Percentiles rank a stretch among this genome's conserved stretches.
These are phyloP conservation scores for Lycocerus yunnanus DNA, from an alignment of 2,888 invertebrate species.

Conservation along the genomic window DNA sequence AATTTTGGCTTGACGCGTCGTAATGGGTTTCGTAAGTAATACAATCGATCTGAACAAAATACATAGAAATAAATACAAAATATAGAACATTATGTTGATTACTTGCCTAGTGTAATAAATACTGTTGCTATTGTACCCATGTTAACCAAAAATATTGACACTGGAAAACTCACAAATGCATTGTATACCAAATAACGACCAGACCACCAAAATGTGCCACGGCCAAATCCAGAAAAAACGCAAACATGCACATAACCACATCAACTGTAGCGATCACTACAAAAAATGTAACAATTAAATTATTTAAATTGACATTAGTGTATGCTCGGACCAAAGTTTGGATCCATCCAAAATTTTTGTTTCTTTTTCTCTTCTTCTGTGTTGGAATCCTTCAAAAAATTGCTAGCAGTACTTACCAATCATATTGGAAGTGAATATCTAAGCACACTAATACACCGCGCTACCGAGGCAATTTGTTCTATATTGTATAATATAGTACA, in stretches of 20 bases:
- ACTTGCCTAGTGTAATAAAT: slow-evolving; percentile 29
- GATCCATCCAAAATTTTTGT: too few species aligned
- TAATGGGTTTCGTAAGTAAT: slow-evolving; percentile 9
- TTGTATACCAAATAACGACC: neutral
- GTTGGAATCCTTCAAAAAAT: too few species aligned
- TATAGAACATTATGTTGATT: neutral
- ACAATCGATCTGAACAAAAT: slow-evolving; percentile 15
- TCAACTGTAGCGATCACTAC: slow-evolving; percentile 11
- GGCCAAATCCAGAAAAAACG: slow-evolving; percentile 14
- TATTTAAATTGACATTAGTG: too few species aligned
- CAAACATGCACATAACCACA: slow-evolving; percentile 7
- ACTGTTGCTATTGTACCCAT: slow-evolving; percentile 25
- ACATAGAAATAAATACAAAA: neutral
- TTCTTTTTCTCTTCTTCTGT: too few species aligned
- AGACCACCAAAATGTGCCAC: slow-evolving; percentile 5
- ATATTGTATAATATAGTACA: too few species aligned
- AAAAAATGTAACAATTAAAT: neutral
- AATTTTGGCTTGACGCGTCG: slow-evolving; percentile 10
- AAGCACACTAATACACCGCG: too few species aligned
- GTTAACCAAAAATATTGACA: slow-evolving; percentile 19
- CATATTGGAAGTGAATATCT: too few species aligned
- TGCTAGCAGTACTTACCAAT: too few species aligned
- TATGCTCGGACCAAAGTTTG: too few species aligned
- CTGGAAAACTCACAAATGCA: slow-evolving; percentile 14
- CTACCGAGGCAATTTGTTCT: too few species aligned